A percentile compares a stretch with the other conserved stretches of the same genome.
These are phyloP conservation scores for Ophioninae sp. DNA, from an alignment of 2,888 invertebrate species.

Conservation along the genomic window DNA sequence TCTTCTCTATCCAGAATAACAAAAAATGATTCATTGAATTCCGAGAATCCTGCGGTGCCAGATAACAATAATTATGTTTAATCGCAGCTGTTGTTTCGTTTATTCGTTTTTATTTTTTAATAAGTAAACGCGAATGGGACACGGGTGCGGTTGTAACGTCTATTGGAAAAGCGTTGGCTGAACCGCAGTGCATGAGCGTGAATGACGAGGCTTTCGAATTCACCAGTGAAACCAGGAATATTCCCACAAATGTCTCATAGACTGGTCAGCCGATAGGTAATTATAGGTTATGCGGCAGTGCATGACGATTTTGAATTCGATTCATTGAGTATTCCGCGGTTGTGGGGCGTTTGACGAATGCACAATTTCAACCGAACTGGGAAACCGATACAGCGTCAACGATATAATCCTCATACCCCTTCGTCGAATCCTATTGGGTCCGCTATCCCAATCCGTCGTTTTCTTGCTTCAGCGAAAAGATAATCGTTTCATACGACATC, in stretches of 20 bases:
- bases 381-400: conserved; percentile 46
- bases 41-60: neutral
- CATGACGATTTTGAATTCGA: conserved; percentile 33
- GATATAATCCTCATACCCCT: conserved; percentile 54
- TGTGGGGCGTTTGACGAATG: conserved; percentile 42
- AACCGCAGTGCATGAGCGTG: conserved; percentile 7
- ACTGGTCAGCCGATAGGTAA: conserved; percentile 29
- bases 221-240: conserved; percentile 29
- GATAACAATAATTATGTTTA: neutral
- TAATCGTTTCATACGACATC: conserved; percentile 25
- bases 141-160: conserved; percentile 13
- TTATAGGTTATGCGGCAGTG: conserved; percentile 33
- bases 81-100: conserved; percentile 12
- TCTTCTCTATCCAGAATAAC: neutral
- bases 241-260: conserved; percentile 33
- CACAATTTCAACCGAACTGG: conserved; percentile 31
- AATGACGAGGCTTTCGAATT: conserved; percentile 16
- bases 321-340: conserved; percentile 48
- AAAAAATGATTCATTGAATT: neutral
- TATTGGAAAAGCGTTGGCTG: conserved; percentile 3
- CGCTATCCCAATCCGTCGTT: conserved; percentile 1
- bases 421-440: conserved; percentile 47
- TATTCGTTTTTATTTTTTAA: neutral
- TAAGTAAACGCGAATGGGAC: neutral
- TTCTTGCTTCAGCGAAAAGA: conserved; percentile 40